phyloP scores from a whole-genome alignment of 2,888 invertebrate genomes.

The Eupelmus urozonus region DNA sequence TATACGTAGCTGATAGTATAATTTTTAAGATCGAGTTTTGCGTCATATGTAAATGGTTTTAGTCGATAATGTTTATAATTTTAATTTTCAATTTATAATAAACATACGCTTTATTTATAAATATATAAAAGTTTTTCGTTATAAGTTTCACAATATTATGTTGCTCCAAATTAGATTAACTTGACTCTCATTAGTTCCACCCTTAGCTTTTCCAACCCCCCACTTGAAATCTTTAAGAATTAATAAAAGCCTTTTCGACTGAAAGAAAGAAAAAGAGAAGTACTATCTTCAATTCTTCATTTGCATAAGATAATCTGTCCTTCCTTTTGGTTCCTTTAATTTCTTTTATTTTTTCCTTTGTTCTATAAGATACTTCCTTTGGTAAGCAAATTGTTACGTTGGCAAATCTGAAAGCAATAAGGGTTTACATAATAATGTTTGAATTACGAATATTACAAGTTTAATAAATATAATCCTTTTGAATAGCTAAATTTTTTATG shows the following conservation, averaged over 20 bases:
- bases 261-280: background rate
- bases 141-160: background rate
- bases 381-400: background rate
- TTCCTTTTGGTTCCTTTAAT: background rate
- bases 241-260: background rate
- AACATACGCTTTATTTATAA: too few relatives aligned
- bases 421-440: too few relatives aligned
- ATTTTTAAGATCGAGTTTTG: too few relatives aligned
- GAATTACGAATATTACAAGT: too few relatives aligned
- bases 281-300: background rate
- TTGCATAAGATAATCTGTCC: background rate
- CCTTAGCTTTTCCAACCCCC: background rate
- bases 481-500: too few relatives aligned
- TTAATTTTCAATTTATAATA: too few relatives aligned
- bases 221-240: background rate
- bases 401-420: too few relatives aligned
- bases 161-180: background rate
- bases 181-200: background rate
- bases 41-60: too few relatives aligned
- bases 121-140: too few relatives aligned
- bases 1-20: too few relatives aligned
- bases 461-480: too few relatives aligned
- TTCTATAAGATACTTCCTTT: background rate
- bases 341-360: background rate
- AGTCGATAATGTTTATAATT: too few relatives aligned